phyloP scores from a whole-genome alignment of 2,888 invertebrate genomes.

The Drosophila yooni region DNA sequence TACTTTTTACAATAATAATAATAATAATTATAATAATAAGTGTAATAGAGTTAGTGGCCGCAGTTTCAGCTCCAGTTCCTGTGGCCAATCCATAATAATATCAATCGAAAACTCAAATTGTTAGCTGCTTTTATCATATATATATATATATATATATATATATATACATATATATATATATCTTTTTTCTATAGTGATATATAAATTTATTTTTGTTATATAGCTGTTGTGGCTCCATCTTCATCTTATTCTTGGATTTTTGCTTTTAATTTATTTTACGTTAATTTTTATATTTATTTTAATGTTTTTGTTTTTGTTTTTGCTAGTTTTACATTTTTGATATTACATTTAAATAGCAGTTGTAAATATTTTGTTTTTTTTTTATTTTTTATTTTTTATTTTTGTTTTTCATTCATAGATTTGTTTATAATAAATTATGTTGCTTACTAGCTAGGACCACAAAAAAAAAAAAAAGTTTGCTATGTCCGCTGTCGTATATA shows the following conservation, averaged over 20 bases:
- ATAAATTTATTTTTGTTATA: conserved; percentile 57
- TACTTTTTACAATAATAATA: conserved; percentile 81
- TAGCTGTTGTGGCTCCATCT: conserved; percentile 45
- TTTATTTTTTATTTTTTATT: conserved; percentile 17
- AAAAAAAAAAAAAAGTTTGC: conserved; percentile 77
- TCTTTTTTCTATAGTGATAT: conserved; percentile 44
- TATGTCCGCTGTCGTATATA: conserved; percentile 63
- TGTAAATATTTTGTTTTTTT: conserved; percentile 42
- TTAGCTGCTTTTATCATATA: conserved; percentile 47
- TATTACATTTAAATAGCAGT: conserved; percentile 73
- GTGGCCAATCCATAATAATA: conserved; percentile 60
- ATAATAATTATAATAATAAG: conserved; percentile 59
- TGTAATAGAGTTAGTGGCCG: conserved; percentile 52
- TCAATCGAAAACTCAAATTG: conserved; percentile 63
- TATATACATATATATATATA: conserved; percentile 28
- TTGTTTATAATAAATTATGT: conserved; percentile 76
- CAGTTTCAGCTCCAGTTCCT: conserved; percentile 40
- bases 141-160: neutral
- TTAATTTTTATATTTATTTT: conserved; percentile 19
- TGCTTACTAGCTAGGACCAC: conserved; percentile 75
- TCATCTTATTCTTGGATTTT: conserved; percentile 21
- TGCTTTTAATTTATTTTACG: conserved; percentile 4
- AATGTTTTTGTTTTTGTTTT: conserved; percentile 26
- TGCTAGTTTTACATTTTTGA: conserved; percentile 68
- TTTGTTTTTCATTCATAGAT: conserved; percentile 50